Evolutionary conservation across 2,797 vertebrate species (phyloP).

Genomic region (Myotis findleyi): DNA sequence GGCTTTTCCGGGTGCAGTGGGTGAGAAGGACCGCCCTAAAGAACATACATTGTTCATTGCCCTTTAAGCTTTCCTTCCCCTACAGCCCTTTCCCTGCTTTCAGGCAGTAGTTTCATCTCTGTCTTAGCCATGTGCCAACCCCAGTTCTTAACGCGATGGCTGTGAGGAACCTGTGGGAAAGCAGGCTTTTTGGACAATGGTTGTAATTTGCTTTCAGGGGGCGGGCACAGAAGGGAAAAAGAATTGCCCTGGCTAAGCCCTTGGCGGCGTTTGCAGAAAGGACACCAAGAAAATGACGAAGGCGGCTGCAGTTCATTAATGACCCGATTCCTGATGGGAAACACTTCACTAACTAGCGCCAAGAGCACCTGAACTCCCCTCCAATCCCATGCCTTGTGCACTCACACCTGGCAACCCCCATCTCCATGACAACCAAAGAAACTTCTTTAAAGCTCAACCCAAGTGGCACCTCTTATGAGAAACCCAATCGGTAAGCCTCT

Average conservation of each 20-base stretch:
- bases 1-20: neutral
- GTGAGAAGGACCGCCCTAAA: neutral
- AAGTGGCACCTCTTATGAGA: neutral
- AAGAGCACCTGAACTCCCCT: neutral
- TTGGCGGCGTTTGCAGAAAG: neutral
- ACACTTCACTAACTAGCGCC: neutral
- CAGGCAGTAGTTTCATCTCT: neutral
- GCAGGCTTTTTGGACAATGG: neutral
- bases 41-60: neutral
- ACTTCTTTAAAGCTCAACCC: conserved; percentile 8
- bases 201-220: neutral
- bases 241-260: neutral
- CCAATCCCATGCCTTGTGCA: neutral
- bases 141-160: neutral
- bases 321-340: neutral
- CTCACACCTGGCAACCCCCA: neutral
- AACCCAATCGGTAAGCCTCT: accelerated
- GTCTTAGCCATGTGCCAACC: neutral
- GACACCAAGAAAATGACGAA: neutral
- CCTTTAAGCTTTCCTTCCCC: neutral
- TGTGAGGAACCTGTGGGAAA: neutral
- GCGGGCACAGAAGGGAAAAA: neutral
- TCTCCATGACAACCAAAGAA: conserved; percentile 45
- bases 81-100: neutral
- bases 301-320: neutral